Percentiles rank a stretch among this genome's conserved stretches.
Evolutionary conservation across 2,888 invertebrate genomes (phyloP).

Genomic region (Aradus depressus): DNA sequence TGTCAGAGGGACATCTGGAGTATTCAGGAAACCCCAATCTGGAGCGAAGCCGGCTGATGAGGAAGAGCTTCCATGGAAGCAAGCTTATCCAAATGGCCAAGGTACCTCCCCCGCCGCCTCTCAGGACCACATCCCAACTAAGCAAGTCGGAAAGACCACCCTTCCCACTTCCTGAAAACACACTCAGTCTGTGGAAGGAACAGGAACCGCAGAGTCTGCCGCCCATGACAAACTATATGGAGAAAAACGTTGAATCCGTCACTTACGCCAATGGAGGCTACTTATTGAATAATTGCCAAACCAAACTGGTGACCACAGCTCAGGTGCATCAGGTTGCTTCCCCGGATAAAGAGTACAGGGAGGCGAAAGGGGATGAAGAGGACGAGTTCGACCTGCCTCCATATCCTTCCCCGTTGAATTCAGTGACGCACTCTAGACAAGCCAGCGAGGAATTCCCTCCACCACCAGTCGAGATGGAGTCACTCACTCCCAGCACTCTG

Average conservation of each 20-base stretch:
- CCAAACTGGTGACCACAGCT: constrained; percentile 67
- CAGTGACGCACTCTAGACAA: constrained; percentile 69
- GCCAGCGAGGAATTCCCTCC: constrained; percentile 83
- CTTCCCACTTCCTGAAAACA: constrained; percentile 29
- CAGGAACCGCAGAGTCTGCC: constrained; percentile 52
- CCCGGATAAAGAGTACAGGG: constrained; percentile 28
- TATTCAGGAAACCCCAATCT: constrained; percentile 68
- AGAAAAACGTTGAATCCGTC: constrained; percentile 37
- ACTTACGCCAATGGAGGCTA: constrained; percentile 42
- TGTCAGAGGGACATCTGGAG: constrained; percentile 79
- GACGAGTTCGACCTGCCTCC: constrained; percentile 38
- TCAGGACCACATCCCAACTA: constrained; percentile 77
- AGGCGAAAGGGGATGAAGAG: constrained; percentile 23
- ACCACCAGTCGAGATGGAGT: constrained; percentile 40
- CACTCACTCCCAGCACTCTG: constrained; percentile 37
- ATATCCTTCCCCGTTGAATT: constrained; percentile 68
- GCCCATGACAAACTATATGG: constrained; percentile 44
- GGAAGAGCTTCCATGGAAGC: constrained; percentile 79
- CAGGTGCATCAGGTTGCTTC: constrained; percentile 61
- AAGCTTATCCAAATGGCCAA: constrained; percentile 72
- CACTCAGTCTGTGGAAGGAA: constrained; percentile 26
- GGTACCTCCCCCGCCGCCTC: constrained; percentile 73
- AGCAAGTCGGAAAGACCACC: constrained; percentile 45
- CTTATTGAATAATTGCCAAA: constrained; percentile 36
- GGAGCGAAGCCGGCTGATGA: constrained; percentile 75